Conservation (phyloP, 2,888 invertebrate genomes). For the Lasioglossum marginatum region DNA sequence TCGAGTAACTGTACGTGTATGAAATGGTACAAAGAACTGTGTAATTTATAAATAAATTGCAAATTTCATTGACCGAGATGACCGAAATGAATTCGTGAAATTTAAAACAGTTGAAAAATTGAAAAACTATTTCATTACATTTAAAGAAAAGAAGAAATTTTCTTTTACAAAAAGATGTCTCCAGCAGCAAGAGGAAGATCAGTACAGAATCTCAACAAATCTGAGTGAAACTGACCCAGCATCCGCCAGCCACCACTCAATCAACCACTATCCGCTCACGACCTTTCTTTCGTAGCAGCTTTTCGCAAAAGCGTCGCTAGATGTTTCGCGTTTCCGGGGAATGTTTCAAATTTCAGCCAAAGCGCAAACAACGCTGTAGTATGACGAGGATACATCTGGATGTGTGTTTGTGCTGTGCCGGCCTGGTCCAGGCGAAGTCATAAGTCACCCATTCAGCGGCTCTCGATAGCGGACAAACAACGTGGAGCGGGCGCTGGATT, state of each 20-base stretch:
- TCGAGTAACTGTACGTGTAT: too few species aligned
- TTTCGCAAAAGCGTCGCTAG: neutral
- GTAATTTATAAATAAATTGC: neutral
- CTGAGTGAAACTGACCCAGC: neutral
- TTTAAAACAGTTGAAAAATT: neutral
- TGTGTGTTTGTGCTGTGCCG: constrained; percentile 60
- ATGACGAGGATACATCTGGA: constrained; percentile 50
- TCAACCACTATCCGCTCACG: neutral
- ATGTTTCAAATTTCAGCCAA: constrained; percentile 59
- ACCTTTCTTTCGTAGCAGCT: neutral
- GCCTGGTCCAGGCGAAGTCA: constrained; percentile 49
- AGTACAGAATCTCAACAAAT: neutral
- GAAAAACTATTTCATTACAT: neutral
- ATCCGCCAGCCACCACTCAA: neutral
- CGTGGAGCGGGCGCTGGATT: constrained; percentile 36
- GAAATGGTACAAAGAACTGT: neutral
- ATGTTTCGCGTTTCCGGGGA: constrained; percentile 14
- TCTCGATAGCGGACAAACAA: constrained; percentile 57
- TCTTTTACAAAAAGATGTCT: neutral
- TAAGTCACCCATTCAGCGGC: constrained; percentile 60
- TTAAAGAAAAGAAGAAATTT: neutral
- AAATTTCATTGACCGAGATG: neutral
- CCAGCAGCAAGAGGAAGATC: neutral
- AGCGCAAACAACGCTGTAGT: constrained; percentile 64
- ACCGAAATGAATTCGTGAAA: neutral